Conservation (phyloP, 2,797 vertebrate genomes). For the Clarias fuscus region DNA sequence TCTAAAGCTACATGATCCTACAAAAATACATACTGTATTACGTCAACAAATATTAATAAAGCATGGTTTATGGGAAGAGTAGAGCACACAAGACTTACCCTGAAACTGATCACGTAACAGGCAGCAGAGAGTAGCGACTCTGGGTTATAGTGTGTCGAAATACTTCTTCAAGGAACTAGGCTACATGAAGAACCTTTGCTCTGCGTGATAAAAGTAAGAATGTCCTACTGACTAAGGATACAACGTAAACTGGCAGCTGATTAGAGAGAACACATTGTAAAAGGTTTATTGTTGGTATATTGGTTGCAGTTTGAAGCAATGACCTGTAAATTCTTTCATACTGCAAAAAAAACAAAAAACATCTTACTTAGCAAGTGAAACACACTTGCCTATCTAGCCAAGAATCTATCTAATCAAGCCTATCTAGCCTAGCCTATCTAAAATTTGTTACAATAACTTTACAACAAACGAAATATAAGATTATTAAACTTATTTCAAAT, state of each 20-base stretch:
- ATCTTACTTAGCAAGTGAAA: too few species aligned
- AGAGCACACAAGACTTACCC: background rate
- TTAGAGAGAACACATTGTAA: background rate
- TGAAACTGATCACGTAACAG: background rate
- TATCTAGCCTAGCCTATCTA: too few species aligned
- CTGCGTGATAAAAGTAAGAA: constrained; percentile 50
- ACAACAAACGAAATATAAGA: too few species aligned
- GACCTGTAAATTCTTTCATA: background rate
- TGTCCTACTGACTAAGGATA: constrained; percentile 57
- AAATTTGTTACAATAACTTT: too few species aligned
- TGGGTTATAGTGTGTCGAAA: constrained; percentile 12
- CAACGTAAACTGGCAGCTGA: constrained; percentile 21
- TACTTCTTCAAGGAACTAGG: constrained; percentile 26
- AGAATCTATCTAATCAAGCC: too few species aligned
- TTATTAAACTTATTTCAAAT: too few species aligned
- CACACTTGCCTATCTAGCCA: too few species aligned
- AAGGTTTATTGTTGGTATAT: background rate
- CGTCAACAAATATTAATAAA: background rate
- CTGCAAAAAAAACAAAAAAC: too few species aligned
- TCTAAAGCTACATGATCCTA: background rate
- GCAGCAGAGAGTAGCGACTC: background rate
- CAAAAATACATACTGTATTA: background rate
- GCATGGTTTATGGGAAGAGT: background rate
- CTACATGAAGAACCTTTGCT: constrained; percentile 55
- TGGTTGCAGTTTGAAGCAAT: background rate